Percentiles rank a stretch among this genome's conserved stretches.
These are phyloP conservation scores for Keiferia lycopersicella DNA, from an alignment of 2,888 invertebrate species.

Conservation along the genomic window DNA sequence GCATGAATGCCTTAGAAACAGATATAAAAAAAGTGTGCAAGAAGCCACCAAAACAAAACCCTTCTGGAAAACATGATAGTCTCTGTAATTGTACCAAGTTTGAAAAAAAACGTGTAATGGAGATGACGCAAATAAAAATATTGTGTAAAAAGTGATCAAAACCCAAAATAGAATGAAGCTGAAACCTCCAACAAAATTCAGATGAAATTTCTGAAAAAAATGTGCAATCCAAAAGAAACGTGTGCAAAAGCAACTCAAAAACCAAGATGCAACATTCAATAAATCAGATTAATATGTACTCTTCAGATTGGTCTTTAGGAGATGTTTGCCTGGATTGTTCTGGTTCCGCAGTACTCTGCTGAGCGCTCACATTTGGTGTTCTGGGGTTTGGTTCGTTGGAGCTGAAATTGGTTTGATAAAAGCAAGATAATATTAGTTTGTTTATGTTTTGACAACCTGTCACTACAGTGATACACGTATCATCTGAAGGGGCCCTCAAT, in stretches of 20 bases:
- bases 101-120: too few species aligned
- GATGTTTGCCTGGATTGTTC: not conserved
- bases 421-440: not conserved
- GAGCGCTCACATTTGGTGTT: not conserved
- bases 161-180: not conserved
- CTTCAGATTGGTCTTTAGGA: too few species aligned
- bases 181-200: too few species aligned
- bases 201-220: not conserved
- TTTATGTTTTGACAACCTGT: too few species aligned
- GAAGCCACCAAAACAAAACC: too few species aligned
- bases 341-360: not conserved
- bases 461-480: too few species aligned
- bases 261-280: not conserved
- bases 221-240: not conserved
- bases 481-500: too few species aligned
- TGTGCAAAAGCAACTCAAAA: not conserved
- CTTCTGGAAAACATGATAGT: too few species aligned
- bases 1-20: too few species aligned
- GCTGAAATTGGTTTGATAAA: conserved; percentile 8
- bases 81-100: too few species aligned
- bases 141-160: too few species aligned
- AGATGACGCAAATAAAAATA: not conserved
- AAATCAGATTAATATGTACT: not conserved
- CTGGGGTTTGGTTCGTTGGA: not conserved
- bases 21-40: too few species aligned